Evolutionary conservation across 2,797 vertebrate genomes (phyloP), one percentile per base, ranked within the genome.

Genomic region (Pygocentrus nattereri): DNA sequence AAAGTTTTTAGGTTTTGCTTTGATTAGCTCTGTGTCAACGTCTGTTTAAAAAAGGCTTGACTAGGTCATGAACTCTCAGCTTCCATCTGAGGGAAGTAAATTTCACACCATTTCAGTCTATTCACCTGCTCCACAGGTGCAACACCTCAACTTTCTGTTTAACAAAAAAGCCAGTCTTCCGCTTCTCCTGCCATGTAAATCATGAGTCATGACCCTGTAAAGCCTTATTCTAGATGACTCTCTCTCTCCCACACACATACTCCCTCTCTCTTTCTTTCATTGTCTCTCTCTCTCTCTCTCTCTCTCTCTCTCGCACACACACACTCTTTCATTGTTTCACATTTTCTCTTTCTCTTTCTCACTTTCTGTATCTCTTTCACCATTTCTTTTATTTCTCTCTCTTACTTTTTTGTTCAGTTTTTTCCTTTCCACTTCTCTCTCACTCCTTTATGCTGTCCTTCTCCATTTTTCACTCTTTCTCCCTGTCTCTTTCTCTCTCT

Each of bases 51-150:
- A 49, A n/a, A 44, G 54, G 49, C 23, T n/a, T 11, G 38, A 56
- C 47, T 52, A 75, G 69, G 41, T 49, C 52, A 78, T 54, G 76
- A 76, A 47, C 25, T 62, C 10, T 62, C 21, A 62, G 38, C 25
- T 58, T 47, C 31, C 67, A 38, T 56, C 18, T 58, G 25, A 68
- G 31, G 47, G 1, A n/a, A n/a, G 15, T 3, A 25, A 27, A 5
- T 34, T 23, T 65, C 41, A 12, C 11, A 12, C 41, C 11, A 7
- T 44, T 44, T 44, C 71, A 13, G 34, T 82, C 44, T 86, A 54
- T 74, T 69, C 64, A 82, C 76, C 68, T 81, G 73, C 77, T 76
- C n/a, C 64, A 74, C 79, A 72, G 67, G 69, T 81, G 71, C 58
- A 47, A 59, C 10, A 76, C 25, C 44, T 69, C 34, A 64, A 52